A percentile compares a stretch with the other conserved stretches of the same genome.
phyloP scores from a whole-genome alignment of 2,797 vertebrate species.

The Syngnathus rostellatus region DNA sequence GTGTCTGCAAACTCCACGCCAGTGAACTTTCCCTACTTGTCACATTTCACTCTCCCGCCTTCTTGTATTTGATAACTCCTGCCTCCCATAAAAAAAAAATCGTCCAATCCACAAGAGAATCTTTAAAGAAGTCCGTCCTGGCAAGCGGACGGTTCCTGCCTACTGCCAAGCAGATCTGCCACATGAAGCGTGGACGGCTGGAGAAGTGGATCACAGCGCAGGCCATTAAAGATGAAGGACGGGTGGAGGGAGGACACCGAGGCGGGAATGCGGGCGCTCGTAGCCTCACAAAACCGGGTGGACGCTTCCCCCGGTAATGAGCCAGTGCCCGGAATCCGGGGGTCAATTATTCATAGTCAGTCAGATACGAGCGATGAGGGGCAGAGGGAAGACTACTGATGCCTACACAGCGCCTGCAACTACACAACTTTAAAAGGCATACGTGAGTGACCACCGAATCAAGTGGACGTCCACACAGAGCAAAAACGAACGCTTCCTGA shows the following conservation, averaged over 20 bases:
- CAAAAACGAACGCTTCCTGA: slow-evolving; percentile 37
- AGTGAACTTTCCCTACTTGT: slow-evolving; percentile 5
- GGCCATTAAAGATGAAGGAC: slow-evolving; percentile 75
- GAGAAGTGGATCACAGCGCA: slow-evolving; percentile 53
- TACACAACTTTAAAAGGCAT: slow-evolving; percentile 66
- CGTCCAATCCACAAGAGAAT: slow-evolving; percentile 55
- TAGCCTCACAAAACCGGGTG: slow-evolving; percentile 63
- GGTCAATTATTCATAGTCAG: slow-evolving; percentile 78
- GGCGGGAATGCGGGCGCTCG: slow-evolving; percentile 30
- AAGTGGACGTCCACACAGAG: slow-evolving; percentile 44
- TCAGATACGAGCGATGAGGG: slow-evolving; percentile 59
- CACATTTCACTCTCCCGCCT: neutral
- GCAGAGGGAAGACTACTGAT: slow-evolving; percentile 54
- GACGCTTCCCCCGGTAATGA: slow-evolving; percentile 73
- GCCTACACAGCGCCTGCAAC: slow-evolving; percentile 15
- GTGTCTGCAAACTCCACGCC: neutral
- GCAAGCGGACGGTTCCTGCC: slow-evolving; percentile 56
- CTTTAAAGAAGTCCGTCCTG: slow-evolving; percentile 50
- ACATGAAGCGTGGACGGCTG: slow-evolving; percentile 4
- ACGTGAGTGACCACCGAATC: slow-evolving; percentile 45
- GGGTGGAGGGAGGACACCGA: slow-evolving; percentile 53
- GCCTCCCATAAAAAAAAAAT: slow-evolving; percentile 4
- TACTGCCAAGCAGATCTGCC: slow-evolving; percentile 10
- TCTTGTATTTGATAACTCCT: neutral
- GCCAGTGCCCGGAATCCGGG: slow-evolving; percentile 60